Evolutionary conservation across 1,140 invertebrate species (phyloP), one percentile per base, ranked within the genome.

Genomic region (Campoletis sonorensis): DNA sequence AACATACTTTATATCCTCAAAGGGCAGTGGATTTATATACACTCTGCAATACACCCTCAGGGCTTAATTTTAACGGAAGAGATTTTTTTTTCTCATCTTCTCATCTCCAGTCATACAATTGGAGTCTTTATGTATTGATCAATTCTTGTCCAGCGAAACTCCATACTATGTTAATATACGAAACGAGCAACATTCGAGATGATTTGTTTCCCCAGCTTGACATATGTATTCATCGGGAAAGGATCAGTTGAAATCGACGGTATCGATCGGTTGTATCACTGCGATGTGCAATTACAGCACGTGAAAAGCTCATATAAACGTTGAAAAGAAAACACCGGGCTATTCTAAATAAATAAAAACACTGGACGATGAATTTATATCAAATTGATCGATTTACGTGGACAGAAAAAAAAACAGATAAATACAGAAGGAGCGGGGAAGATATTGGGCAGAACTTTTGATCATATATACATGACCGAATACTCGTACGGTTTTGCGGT

Each of bases 11-110:
- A 1, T 10, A 58, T 58, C 54, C 15, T 58, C 54, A 58, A 58
- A 58, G 54, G 21, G 54, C 54, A 1, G 5, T n/a, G 1, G 54
- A 4, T 45, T 45, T 45, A 45, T 84, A 77, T 86, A 87, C 86
- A 87, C 86, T 86, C 87, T 86, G 86, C 67, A 77, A 79, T 79
- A 64, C 82, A 70, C 82, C 72, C 82, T 81, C 81, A 82, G 83
- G 83, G 85, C 86, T 83, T 87, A 86, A 85, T 87, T 87, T 84
- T 78, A 87, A 80, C 82, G 80, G 84, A 87, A 87, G 84, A n/a
- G n/a, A n/a, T n/a, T n/a, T 54, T 54, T 54, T 54, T 54, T 54
- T 54, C 18, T 54, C 49, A n/a, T n/a, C n/a, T n/a, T n/a, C n/a
- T n/a, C n/a, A n/a, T n/a, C n/a, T n/a, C n/a, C n/a, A n/a, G n/a